phyloP scores from a whole-genome alignment of 2,113 vertebrate genomes.

The Pardalotus punctatus region DNA sequence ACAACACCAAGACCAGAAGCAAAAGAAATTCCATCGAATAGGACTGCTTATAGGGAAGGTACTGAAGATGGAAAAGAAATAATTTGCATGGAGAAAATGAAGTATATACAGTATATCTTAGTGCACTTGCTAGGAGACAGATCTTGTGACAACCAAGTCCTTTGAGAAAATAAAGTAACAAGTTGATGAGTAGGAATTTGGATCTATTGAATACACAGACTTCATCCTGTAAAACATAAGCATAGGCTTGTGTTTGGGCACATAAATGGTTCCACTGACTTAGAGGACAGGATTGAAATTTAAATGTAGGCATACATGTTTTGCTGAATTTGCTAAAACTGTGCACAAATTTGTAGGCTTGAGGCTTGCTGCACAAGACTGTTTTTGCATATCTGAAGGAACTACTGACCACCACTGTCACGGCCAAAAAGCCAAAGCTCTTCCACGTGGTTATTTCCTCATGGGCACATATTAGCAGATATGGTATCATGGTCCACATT shows the following conservation, averaged over 20 bases:
- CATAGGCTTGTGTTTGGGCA: background rate
- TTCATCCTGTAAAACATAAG: background rate
- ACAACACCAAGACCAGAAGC: background rate
- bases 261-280: background rate
- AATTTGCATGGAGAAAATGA: background rate
- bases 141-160: background rate
- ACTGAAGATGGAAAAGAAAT: background rate
- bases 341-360: background rate
- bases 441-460: background rate
- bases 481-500: background rate
- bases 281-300: background rate
- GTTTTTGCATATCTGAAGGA: background rate
- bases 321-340: background rate
- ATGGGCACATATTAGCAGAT: background rate
- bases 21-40: background rate
- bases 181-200: background rate
- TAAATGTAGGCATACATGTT: background rate
- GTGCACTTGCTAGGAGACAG: background rate
- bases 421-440: background rate
- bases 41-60: background rate
- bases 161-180: background rate
- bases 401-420: background rate
- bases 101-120: background rate
- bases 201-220: background rate
- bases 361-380: background rate